Base-by-base conservation (phyloP, 2,797 vertebrate species). In the Thaleichthys pacificus region DNA sequence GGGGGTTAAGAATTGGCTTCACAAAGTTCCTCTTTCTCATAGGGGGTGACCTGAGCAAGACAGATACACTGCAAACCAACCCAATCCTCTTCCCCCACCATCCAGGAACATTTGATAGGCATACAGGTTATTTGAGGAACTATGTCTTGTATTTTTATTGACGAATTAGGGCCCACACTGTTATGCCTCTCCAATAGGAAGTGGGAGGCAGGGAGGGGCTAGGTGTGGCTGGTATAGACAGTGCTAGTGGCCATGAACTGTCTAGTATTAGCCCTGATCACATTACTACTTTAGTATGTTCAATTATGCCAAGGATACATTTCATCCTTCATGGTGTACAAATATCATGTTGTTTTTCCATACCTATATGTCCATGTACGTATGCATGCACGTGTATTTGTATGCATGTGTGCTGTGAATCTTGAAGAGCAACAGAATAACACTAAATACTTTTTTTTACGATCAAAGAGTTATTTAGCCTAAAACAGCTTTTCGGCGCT, bases 301-400 rank as follows among this genome's bases (percentile, higher is more conserved):
- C 83, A 80, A 91, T 84, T 85, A 91, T 89, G 91, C 90, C 91
- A 92, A 91, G 91, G 90, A 92, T 87, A 83, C 85, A 89, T 82
- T 85, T 78, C 83, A 82, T 90, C 83, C 85, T 86, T 84, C 81
- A 85, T 78, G 74, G 75, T 79, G 61, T 82, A 84, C 82, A 85
- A 30, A 54, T 17, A 30, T 4, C 17, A 42, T 4, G 15, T 74
- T 60, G 71, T 81, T 85, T 79, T 54, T 78, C 51, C 75, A 42
- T 73, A 77, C 61, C 51, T 69, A 78, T 81, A 70, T 79, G 47
- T 75, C 19, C 71, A 73, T 83, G 81, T 76, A 68, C 77, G 77
- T 84, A 77, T 81, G 84, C 80, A 82, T 86, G 89, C 81, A 86
- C 69, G 79, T 85, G 82, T 88, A 76, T 57, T 79, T 77, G 49